Percentiles rank a stretch among this genome's conserved stretches.
phyloP scores from a whole-genome alignment of 2,888 invertebrate species.

The Drosophila pseudotakahashii region DNA sequence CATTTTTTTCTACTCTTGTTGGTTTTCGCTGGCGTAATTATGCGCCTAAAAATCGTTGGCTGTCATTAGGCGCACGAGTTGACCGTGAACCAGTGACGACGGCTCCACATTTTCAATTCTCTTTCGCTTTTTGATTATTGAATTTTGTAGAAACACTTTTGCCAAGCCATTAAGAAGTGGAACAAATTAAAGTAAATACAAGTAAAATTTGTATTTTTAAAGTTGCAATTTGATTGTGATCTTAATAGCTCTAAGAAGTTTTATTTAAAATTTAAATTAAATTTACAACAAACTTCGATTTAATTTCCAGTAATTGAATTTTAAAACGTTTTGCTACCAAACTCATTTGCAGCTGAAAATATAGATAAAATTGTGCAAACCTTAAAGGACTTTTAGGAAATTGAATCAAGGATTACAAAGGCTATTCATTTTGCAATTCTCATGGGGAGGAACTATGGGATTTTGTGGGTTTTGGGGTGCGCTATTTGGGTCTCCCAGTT shows the following conservation, averaged over 20 bases:
- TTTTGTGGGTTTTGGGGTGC: neutral
- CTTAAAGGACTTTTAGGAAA: neutral
- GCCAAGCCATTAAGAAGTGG: constrained; percentile 14
- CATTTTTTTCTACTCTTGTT: constrained; percentile 6
- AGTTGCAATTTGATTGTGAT: neutral
- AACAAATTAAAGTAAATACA: constrained; percentile 4
- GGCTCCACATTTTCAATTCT: constrained; percentile 26
- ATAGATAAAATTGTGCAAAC: neutral
- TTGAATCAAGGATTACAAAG: neutral
- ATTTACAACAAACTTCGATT: too few species aligned
- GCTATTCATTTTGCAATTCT: neutral
- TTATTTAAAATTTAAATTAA: neutral
- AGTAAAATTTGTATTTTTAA: neutral
- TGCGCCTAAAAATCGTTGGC: constrained; percentile 57
- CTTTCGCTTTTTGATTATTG: constrained; percentile 11
- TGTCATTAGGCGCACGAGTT: constrained; percentile 72
- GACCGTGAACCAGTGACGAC: constrained; percentile 74
- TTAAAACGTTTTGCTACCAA: too few species aligned
- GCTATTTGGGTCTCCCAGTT: constrained; percentile 14
- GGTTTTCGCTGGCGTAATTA: constrained; percentile 54
- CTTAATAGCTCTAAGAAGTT: too few species aligned
- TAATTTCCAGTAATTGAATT: too few species aligned
- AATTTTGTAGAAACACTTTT: constrained; percentile 12
- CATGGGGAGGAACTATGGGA: neutral
- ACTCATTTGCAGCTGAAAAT: too few species aligned